Evolutionary conservation across 2,888 invertebrate species (phyloP).

Genomic region (Synergus itoensis): DNA sequence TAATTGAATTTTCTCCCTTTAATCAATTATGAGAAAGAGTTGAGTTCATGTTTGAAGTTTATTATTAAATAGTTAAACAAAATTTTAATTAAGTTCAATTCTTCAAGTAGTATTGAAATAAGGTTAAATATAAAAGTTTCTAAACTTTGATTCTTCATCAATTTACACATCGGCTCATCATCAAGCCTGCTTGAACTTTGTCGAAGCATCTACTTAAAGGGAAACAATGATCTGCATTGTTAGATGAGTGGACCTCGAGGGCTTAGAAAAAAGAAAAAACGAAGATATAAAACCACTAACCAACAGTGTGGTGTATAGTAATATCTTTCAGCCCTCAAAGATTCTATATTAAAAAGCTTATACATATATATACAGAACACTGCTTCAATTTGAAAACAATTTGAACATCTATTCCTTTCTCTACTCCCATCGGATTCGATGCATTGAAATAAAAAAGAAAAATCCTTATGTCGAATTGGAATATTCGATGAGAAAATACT

Average conservation of each 20-base stretch:
- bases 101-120: neutral
- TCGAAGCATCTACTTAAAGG: conserved; percentile 31
- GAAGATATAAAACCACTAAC: neutral
- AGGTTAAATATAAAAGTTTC: neutral
- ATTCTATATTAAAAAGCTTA: conserved; percentile 3
- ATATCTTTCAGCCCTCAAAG: conserved; percentile 15
- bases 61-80: neutral
- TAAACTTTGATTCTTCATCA: conserved; percentile 41
- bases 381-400: conserved; percentile 43
- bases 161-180: conserved; percentile 50
- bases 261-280: conserved; percentile 14
- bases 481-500: neutral
- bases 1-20: neutral
- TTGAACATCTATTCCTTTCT: conserved; percentile 29
- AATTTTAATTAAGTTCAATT: too few species aligned
- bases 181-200: conserved; percentile 41
- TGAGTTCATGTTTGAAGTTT: neutral
- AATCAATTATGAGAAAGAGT: neutral
- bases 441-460: neutral
- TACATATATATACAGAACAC: neutral
- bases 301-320: neutral
- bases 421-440: conserved; percentile 9
- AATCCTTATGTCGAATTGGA: neutral
- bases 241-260: conserved; percentile 43
- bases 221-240: conserved; percentile 49